These are phyloP conservation scores for Pheosia gnoma DNA, from an alignment of 2,888 invertebrate species.

Conservation along the genomic window DNA sequence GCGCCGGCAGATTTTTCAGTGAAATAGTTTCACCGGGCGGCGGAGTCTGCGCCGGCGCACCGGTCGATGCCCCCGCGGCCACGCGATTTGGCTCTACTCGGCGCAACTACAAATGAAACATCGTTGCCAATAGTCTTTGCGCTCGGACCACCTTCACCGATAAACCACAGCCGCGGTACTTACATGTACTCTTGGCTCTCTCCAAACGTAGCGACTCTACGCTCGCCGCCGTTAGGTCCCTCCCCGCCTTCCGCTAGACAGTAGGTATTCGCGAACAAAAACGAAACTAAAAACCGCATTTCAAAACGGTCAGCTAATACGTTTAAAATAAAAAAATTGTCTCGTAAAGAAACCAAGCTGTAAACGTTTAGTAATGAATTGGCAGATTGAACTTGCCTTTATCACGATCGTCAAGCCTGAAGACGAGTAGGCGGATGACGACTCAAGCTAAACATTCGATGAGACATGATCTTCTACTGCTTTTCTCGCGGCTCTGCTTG, in stretches of 20 bases:
- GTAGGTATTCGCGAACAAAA: slow-evolving; percentile 12
- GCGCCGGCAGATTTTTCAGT: slow-evolving; percentile 78
- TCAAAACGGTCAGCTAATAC: slow-evolving; percentile 13
- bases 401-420: slow-evolving; percentile 55
- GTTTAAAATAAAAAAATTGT: slow-evolving; percentile 17
- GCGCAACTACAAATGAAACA: slow-evolving; percentile 66
- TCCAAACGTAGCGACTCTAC: slow-evolving; percentile 6
- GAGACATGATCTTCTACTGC: slow-evolving; percentile 37
- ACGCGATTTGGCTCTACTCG: slow-evolving; percentile 74
- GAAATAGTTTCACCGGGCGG: slow-evolving; percentile 79
- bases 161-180: slow-evolving; percentile 15
- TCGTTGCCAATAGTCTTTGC: slow-evolving; percentile 48
- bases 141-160: slow-evolving; percentile 29
- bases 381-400: slow-evolving; percentile 50
- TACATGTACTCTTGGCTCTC: not conserved
- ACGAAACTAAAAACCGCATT: slow-evolving; percentile 17
- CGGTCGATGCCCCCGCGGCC: slow-evolving; percentile 79
- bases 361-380: slow-evolving; percentile 51
- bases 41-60: slow-evolving; percentile 80
- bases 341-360: slow-evolving; percentile 24
- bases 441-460: slow-evolving; percentile 63
- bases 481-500: too few relatives aligned
- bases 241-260: slow-evolving; percentile 1
- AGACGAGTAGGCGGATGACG: slow-evolving; percentile 65
- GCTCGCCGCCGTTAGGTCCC: not conserved